A percentile compares a stretch with the other conserved stretches of the same genome.
These are phyloP conservation scores for Leptogaster cylindrica DNA, from an alignment of 2,888 invertebrate genomes.

Conservation along the genomic window DNA sequence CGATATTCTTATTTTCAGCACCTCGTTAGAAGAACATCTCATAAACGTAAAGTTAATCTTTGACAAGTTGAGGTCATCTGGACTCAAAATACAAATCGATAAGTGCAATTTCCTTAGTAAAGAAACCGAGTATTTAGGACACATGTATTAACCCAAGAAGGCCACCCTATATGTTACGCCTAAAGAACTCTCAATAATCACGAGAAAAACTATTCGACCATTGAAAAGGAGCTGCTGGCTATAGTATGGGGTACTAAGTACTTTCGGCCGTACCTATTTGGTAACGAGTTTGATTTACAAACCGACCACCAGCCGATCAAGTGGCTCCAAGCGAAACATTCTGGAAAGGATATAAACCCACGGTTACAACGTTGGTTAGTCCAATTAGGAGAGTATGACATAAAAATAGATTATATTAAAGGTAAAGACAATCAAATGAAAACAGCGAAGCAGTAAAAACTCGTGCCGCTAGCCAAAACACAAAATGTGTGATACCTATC, in stretches of 20 bases:
- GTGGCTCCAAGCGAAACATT: constrained; percentile 22
- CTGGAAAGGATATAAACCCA: constrained; percentile 20
- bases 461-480: too few species aligned
- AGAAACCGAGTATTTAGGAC: constrained; percentile 52
- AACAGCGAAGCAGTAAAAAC: too few species aligned
- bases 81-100: constrained; percentile 42
- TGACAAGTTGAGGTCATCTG: constrained; percentile 33
- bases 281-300: constrained; percentile 15
- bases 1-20: constrained; percentile 42
- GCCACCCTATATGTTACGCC: constrained; percentile 51
- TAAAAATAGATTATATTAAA: constrained; percentile 14
- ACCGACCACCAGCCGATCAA: constrained; percentile 31
- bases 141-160: constrained; percentile 52
- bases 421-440: constrained; percentile 34
- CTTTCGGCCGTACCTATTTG: constrained; percentile 42
- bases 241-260: constrained; percentile 52
- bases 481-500: too few species aligned
- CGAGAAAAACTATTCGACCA: constrained; percentile 49
- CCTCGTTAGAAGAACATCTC: constrained; percentile 44
- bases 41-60: constrained; percentile 41
- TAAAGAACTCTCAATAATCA: constrained; percentile 51
- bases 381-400: constrained; percentile 4
- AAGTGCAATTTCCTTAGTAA: constrained; percentile 49
- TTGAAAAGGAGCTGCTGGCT: constrained; percentile 55
- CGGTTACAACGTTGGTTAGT: constrained; percentile 18